A percentile compares a stretch with the other conserved stretches of the same genome.
phyloP scores from a whole-genome alignment of 2,113 vertebrate species.

The Chlamydotis undulata region DNA sequence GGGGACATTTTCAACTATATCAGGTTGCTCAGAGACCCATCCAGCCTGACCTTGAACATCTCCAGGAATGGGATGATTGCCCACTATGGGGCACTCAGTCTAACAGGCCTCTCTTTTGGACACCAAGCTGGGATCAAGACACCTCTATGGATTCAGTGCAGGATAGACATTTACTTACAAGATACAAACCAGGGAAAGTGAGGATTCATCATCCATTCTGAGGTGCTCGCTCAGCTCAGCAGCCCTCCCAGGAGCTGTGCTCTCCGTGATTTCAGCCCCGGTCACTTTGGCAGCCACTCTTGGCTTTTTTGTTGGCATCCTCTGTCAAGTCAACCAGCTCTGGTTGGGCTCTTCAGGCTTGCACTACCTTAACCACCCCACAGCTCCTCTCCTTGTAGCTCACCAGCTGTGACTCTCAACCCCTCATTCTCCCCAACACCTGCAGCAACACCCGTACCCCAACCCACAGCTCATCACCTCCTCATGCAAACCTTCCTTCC shows the following conservation, averaged over 20 bases:
- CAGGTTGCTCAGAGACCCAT: too few species aligned
- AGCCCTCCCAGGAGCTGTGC: neutral
- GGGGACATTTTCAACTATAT: too few species aligned
- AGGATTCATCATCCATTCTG: neutral
- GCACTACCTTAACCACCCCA: neutral
- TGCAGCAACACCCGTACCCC: neutral
- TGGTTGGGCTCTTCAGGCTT: neutral
- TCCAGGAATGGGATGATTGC: too few species aligned
- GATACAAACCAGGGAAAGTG: neutral
- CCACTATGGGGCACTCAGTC: too few species aligned
- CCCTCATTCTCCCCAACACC: neutral
- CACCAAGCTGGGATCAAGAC: accelerated
- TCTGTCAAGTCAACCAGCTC: neutral
- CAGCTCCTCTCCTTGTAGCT: neutral
- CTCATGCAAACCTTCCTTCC: neutral
- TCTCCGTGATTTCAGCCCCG: neutral
- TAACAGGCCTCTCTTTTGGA: neutral
- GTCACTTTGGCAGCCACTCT: neutral
- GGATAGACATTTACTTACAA: neutral
- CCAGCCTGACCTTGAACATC: too few species aligned
- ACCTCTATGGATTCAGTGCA: neutral
- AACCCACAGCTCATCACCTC: neutral
- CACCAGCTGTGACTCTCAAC: neutral
- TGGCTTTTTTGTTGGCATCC: neutral
- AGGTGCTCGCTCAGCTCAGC: neutral